Evolutionary conservation across 2,888 invertebrate genomes (phyloP).

Genomic region (Arctia plantaginis): DNA sequence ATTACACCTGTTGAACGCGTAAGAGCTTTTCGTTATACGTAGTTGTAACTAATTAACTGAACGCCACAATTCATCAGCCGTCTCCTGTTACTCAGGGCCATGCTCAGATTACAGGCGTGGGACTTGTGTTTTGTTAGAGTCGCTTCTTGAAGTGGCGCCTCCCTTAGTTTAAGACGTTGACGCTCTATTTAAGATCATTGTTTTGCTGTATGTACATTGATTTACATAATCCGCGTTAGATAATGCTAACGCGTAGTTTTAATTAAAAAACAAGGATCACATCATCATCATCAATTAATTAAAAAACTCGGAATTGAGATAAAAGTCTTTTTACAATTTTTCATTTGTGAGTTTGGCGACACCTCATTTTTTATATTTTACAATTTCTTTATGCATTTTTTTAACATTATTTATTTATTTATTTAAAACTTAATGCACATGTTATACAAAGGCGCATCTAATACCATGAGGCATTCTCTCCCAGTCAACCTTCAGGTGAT

Average conservation of each 20-base stretch:
- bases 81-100: not conserved
- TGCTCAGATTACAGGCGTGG: not conserved
- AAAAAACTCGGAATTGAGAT: too few species aligned
- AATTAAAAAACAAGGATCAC: too few species aligned
- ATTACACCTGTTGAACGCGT: constrained; percentile 49
- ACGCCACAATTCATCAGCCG: not conserved
- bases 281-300: too few species aligned
- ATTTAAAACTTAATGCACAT: too few species aligned
- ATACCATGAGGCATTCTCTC: too few species aligned
- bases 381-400: too few species aligned
- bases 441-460: too few species aligned
- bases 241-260: too few species aligned
- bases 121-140: not conserved
- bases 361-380: too few species aligned
- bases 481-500: too few species aligned
- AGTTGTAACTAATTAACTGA: constrained; percentile 27
- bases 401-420: too few species aligned
- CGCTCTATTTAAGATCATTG: not conserved
- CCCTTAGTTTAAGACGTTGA: not conserved
- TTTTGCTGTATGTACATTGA: not conserved
- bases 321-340: too few species aligned
- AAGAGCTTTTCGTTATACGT: constrained; percentile 24
- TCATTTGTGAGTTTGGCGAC: not conserved
- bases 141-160: not conserved
- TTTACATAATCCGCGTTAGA: not conserved